These are phyloP conservation scores for Brachycybe producta DNA, from an alignment of 2,888 invertebrate species.

Conservation along the genomic window DNA sequence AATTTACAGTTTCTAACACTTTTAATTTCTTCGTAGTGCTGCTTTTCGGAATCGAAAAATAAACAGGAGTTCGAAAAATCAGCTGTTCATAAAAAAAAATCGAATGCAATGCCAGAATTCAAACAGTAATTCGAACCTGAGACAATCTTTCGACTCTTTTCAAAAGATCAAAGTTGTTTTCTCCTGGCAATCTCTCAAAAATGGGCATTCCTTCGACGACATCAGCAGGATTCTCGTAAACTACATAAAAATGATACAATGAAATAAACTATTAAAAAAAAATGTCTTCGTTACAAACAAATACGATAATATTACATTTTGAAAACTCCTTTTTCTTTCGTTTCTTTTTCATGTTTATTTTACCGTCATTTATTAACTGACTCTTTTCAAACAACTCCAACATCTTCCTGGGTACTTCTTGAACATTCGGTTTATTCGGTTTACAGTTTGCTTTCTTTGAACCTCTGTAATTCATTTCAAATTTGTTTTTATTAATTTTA, in stretches of 20 bases:
- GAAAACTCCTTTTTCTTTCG: not conserved
- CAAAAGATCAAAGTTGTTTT: not conserved
- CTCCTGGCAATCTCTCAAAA: not conserved
- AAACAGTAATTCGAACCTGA: not conserved
- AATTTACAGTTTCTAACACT: too few species aligned
- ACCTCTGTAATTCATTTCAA: too few species aligned
- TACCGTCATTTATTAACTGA: not conserved
- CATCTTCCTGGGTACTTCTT: slow-evolving; percentile 14
- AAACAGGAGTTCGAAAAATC: too few species aligned
- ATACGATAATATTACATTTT: too few species aligned
- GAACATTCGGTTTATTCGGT: slow-evolving; percentile 7
- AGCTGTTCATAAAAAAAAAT: not conserved
- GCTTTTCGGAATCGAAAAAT: too few species aligned
- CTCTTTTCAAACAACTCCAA: slow-evolving; percentile 7
- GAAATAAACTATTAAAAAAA: too few species aligned
- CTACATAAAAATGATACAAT: too few species aligned
- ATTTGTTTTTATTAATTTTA: not conserved
- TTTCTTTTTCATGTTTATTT: not conserved
- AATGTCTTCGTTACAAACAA: too few species aligned
- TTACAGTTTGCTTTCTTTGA: not conserved
- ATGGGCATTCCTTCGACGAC: not conserved
- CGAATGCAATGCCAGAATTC: not conserved
- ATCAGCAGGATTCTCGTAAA: too few species aligned
- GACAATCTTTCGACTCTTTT: slow-evolving; percentile 1
- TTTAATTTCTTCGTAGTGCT: too few species aligned